Evolutionary conservation across 2,888 invertebrate species (phyloP).

Genomic region (Aricia artaxerxes): DNA sequence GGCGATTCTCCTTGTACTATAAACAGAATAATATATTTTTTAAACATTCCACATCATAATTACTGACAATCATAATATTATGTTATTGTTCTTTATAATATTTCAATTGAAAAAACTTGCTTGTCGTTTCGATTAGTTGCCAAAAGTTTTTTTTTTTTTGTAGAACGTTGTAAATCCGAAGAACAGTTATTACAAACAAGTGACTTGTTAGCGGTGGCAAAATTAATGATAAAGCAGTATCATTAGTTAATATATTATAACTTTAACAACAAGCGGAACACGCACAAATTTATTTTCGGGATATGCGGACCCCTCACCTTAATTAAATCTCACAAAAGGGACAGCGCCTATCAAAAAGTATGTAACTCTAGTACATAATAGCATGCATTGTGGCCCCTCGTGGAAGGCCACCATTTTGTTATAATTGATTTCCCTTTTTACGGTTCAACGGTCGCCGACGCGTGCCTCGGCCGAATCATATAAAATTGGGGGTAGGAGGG

Average conservation of each 20-base stretch:
- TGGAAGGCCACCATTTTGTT: constrained; percentile 31
- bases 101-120: no score
- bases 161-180: background rate
- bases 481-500: constrained; percentile 50
- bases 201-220: background rate
- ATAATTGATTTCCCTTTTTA: constrained; percentile 77
- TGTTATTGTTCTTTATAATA: no score
- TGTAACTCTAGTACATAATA: constrained; percentile 27
- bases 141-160: no score
- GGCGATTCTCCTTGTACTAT: background rate
- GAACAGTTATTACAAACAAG: background rate
- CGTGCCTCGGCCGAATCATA: constrained; percentile 52
- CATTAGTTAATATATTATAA: background rate
- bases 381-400: constrained; percentile 30
- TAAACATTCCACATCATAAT: background rate
- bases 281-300: constrained; percentile 1
- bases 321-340: constrained; percentile 29
- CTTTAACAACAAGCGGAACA: constrained; percentile 9
- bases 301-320: constrained; percentile 18
- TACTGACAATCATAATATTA: no score
- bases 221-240: background rate
- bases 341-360: constrained; percentile 24
- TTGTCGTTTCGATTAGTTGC: no score
- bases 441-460: constrained; percentile 60
- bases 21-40: background rate